Evolutionary conservation across 2,113 vertebrate genomes (phyloP), one percentile per base, ranked within the genome.

Genomic region (Gallinago jamesoni): DNA sequence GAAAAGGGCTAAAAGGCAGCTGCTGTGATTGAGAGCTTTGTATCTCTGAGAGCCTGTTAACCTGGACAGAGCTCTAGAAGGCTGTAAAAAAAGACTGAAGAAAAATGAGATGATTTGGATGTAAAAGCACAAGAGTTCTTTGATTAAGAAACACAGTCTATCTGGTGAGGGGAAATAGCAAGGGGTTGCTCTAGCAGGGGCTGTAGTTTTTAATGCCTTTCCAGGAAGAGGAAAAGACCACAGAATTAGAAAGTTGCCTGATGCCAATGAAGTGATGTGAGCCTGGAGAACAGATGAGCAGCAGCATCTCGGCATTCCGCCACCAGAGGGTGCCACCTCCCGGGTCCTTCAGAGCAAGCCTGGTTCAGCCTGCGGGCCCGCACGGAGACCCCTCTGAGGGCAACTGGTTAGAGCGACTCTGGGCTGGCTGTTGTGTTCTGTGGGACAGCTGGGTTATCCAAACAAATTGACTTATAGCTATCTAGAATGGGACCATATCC

Each of bases 321-420:
- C 76, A 22, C 23, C 3, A 59, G 68, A 80, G 67, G 79, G 62
- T 13, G 68, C 43, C 62, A 16, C 25, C 23, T 31, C n/a, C 62
- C 43, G 19, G 50, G 50, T 30, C 41, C 60, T n/a, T 1, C 64
- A 4, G 8, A 9, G 57, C 64, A 21, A 33, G 39, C n/a, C 59
- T 4, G 73, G 45, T 2, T 23, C 74, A 9, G 39, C 47, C 30
- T 28, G 9, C 41, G 2, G 47, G 11, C 62, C 60, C 4, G 70
- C 72, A 6, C 63, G 1, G 23, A 39, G 9, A 9, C 6, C 31
- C 30, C 24, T 16, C 39, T 0, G 35, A n/a, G 1, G 11, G 21
- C 31, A 5, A 2, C 33, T 6, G 31, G 8, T 14, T 10, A 24
- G 30, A 31, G 3, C 5, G 10, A 2, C 68, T 28, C 24, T 3